Percentiles rank a stretch among this genome's conserved stretches.
These are phyloP conservation scores for Phrynosoma platyrhinos DNA, from an alignment of 2,113 vertebrate species.

Conservation along the genomic window DNA sequence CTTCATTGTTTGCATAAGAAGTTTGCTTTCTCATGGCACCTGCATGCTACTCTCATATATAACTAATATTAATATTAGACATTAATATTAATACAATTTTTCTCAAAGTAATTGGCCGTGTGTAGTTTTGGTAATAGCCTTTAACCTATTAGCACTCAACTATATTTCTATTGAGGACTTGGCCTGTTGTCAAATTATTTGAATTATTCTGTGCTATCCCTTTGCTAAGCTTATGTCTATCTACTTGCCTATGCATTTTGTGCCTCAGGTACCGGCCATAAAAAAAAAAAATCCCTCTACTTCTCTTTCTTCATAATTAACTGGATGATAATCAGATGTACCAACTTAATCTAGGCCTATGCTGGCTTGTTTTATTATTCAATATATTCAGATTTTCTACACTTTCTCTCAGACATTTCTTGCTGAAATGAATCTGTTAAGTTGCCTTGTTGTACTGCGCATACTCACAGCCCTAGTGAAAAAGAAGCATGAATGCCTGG, in stretches of 20 bases:
- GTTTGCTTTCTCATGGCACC: constrained; percentile 63
- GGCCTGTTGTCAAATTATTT: constrained; percentile 79
- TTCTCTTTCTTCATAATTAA: constrained; percentile 6
- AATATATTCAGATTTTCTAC: background rate
- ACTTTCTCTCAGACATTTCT: background rate
- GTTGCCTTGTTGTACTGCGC: background rate
- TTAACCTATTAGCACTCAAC: constrained; percentile 72
- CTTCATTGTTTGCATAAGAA: constrained; percentile 59
- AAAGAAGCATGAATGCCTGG: background rate
- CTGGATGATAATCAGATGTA: background rate
- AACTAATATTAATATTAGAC: constrained; percentile 91
- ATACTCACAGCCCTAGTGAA: background rate
- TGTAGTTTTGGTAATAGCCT: constrained; percentile 69
- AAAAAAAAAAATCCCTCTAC: background rate
- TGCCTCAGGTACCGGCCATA: constrained; percentile 56
- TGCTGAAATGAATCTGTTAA: background rate
- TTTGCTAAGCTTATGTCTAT: constrained; percentile 33
- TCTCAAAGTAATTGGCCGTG: constrained; percentile 62
- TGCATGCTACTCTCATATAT: constrained; percentile 81
- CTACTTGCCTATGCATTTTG: constrained; percentile 65
- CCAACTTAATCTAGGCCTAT: background rate
- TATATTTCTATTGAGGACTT: constrained; percentile 78
- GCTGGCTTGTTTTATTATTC: background rate
- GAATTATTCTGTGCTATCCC: constrained; percentile 64
- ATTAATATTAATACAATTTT: constrained; percentile 88